phyloP scores from a whole-genome alignment of 2,113 vertebrate species.

The Poeciliopsis occidentalis region DNA sequence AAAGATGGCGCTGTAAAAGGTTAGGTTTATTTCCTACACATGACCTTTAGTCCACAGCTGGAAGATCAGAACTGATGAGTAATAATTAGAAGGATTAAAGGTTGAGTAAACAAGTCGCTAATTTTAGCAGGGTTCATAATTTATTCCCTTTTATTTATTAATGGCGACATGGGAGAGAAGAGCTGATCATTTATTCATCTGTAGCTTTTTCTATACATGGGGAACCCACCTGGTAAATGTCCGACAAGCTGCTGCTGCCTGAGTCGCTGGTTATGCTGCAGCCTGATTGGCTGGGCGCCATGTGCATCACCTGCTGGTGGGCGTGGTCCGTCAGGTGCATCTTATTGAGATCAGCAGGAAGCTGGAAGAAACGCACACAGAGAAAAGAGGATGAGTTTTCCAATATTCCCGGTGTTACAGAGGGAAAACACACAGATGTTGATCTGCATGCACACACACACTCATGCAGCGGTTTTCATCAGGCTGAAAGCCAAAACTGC shows the following conservation, averaged over 20 bases:
- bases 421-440: conserved; percentile 9
- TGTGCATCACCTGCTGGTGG: conserved; percentile 89
- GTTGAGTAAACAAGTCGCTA: neutral
- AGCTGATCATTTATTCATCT: conserved; percentile 6
- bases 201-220: neutral
- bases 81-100: conserved; percentile 46
- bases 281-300: conserved; percentile 94
- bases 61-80: conserved; percentile 23
- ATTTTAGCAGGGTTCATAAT: neutral
- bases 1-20: conserved; percentile 30
- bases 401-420: neutral
- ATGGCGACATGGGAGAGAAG: conserved; percentile 7
- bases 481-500: conserved; percentile 44
- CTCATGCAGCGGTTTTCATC: conserved; percentile 14
- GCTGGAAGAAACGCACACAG: conserved; percentile 74
- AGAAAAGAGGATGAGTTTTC: conserved; percentile 12
- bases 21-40: conserved; percentile 47
- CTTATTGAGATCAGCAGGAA: conserved; percentile 96
- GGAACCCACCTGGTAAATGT: conserved; percentile 92
- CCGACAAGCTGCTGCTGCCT: conserved; percentile 97
- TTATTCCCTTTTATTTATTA: conserved; percentile 1
- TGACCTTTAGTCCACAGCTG: conserved; percentile 62
- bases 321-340: conserved; percentile 94
- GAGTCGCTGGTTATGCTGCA: conserved; percentile 98
- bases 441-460: neutral